Evolutionary conservation across 2,888 invertebrate genomes (phyloP), one percentile per base, ranked within the genome.

Genomic region (Drosophila sordidula): DNA sequence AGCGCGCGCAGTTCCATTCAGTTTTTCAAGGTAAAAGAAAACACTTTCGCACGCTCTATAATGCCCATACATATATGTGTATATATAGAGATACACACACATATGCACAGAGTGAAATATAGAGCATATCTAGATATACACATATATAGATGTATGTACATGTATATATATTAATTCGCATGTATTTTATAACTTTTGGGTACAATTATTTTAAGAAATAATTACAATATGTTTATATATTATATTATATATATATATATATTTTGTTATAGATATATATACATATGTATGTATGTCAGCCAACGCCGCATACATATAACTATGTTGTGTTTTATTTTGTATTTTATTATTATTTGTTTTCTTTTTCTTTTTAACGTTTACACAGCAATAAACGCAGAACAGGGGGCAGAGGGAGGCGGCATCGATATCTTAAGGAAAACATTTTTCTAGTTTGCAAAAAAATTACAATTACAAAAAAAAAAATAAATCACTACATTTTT

Each of bases 181-280:
- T 76, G 64, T 75, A 73, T 78, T 78, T 78, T 73, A 69, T 81
- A 87, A 78, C 79, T 67, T 67, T 50, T 65, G 82, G 66, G 44
- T 72, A 87, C 66, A 87, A 78, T 87, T 85, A 82, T 85, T 78
- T 78, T 67, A 65, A 73, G 86, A 85, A 75, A 70, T 88, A 88
- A 88, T 83, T 83, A 88, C 82, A 83, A 65, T 76, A 84, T 70
- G 70, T 76, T 65, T 64, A 73, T 64, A 67, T 51, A 63, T 42
- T 42, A 58, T 69, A 67, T 42, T 54, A 65, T 49, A 65, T 44
- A 42, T 55, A 46, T 49, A 45, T 70, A 52, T 56, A 54, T 45
- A 58, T 44, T 55, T 44, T 38, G 45, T 16, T 32, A 49, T 55
- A 62, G 55, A 57, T 50, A 51, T 44, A 51, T 44, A 51, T 58